A percentile compares a stretch with the other conserved stretches of the same genome.
These are phyloP conservation scores for Carcharodon carcharias DNA, from an alignment of 2,797 vertebrate species.

Conservation along the genomic window DNA sequence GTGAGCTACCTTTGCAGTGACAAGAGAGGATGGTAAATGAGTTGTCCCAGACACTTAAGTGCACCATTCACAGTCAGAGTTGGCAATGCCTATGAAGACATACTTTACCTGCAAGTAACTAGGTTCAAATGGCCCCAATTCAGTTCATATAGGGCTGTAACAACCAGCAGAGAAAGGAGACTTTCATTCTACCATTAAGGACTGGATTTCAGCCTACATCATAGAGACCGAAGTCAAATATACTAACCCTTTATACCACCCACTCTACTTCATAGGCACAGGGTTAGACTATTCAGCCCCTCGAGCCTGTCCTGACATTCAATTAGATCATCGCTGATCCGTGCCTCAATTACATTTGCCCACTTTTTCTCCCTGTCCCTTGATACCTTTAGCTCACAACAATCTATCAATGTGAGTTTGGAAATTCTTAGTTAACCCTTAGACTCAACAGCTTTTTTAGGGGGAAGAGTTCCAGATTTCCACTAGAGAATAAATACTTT, in stretches of 20 bases:
- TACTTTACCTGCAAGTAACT: not conserved
- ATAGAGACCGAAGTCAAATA: not conserved
- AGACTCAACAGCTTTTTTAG: too few relatives aligned
- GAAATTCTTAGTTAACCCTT: not conserved
- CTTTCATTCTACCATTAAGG: not conserved
- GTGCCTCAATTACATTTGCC: not conserved
- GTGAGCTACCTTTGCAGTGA: not conserved
- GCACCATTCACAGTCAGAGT: not conserved
- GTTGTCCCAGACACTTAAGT: not conserved
- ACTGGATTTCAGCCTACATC: not conserved
- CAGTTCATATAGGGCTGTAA: not conserved
- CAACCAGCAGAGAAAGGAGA: not conserved
- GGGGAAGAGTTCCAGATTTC: too few relatives aligned
- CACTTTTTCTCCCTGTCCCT: not conserved
- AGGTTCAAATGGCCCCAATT: not conserved
- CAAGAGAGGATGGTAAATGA: constrained; percentile 15
- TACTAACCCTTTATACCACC: not conserved
- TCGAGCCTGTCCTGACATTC: not conserved
- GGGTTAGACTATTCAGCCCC: not conserved
- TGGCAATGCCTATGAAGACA: not conserved
- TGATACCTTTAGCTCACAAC: not conserved
- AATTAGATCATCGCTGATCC: not conserved
- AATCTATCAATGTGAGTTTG: not conserved
- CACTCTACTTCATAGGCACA: not conserved
- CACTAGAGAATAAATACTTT: too few relatives aligned